Percentiles rank a stretch among this genome's conserved stretches.
Evolutionary conservation across 1,140 invertebrate species (phyloP).

Genomic region (Drosophila neocordata): DNA sequence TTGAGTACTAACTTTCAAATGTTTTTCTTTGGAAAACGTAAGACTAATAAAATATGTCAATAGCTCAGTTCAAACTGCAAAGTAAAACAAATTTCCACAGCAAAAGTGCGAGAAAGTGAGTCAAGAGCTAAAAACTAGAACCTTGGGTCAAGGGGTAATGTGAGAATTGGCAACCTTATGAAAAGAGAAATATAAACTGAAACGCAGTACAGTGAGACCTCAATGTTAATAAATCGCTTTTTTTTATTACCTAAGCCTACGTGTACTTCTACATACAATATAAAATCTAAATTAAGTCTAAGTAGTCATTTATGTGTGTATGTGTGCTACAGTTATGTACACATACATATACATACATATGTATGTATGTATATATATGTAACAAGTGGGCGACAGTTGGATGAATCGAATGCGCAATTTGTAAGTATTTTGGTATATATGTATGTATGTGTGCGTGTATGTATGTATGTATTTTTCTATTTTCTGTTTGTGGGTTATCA

Average conservation of each 20-base stretch:
- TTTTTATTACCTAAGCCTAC: slow-evolving; percentile 33
- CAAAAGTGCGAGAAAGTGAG: slow-evolving; percentile 19
- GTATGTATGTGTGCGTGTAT: too few relatives aligned
- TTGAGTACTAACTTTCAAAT: too few relatives aligned
- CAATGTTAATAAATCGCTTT: slow-evolving; percentile 8
- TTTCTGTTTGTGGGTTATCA: slow-evolving; percentile 48
- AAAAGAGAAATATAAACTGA: not conserved
- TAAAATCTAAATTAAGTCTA: slow-evolving; percentile 33
- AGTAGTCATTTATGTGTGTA: slow-evolving; percentile 21
- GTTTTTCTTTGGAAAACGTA: not conserved
- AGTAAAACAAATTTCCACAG: not conserved
- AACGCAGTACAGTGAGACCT: slow-evolving; percentile 21
- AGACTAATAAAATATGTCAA: not conserved
- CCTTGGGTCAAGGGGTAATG: slow-evolving; percentile 10
- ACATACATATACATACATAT: not conserved
- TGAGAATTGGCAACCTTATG: not conserved
- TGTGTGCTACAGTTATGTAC: not conserved
- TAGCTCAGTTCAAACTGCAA: not conserved
- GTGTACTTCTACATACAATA: slow-evolving; percentile 23
- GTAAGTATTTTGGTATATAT: not conserved
- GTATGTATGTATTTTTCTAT: not conserved
- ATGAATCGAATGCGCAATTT: slow-evolving; percentile 33
- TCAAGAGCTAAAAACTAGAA: slow-evolving; percentile 35
- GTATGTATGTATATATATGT: slow-evolving; percentile 19
- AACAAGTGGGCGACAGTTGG: slow-evolving; percentile 10